Base-by-base conservation (phyloP, 2,797 vertebrate genomes). In the Crypturellus tataupa region DNA sequence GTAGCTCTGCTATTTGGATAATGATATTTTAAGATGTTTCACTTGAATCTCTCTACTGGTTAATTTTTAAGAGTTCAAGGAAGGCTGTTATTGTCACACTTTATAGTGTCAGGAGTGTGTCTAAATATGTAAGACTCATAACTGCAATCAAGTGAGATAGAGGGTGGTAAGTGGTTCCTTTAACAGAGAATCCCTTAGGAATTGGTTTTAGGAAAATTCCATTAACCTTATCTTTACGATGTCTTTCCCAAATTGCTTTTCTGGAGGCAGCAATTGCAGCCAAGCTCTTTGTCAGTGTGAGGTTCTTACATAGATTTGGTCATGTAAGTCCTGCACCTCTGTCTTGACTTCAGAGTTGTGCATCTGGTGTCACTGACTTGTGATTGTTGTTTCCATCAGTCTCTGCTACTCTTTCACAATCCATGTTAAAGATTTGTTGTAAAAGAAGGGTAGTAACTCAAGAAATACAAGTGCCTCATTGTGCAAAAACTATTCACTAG, bases 181-280 rank as follows among this genome's bases (percentile, higher is more conserved):
- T 72, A 90, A 47, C 83, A 81, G 80, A 72, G 39, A 86, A 76
- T 85, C 91, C 91, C 63, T 49, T 60, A 67, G 80, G 85, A 93
- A 47, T 1, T 77, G 55, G 63, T 90, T 93, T 94, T 93, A 95
- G 88, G 85, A 94, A 96, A 91, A 94, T 94, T 88, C 90, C 51
- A 77, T 96, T 96, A 96, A 95, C 87, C 91, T 94, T 95, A 91
- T 91, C 77, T 91, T 92, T 73, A 42, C 67, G 82, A 40, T 82
- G 88, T 84, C 70, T 94, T 81, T 93, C 79, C 83, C 70, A 95
- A 95, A 94, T 91, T 91, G 82, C 70, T 67, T 91, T 93, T 94
- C 82, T 92, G 83, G 40, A 70, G 85, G 82, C 93, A 87, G 65
- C 85, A 89, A 73, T 88, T 92, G 89, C 80, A 85, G 87, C 67